Evolutionary conservation across 2,888 invertebrate species (phyloP), one percentile per base, ranked within the genome.

Genomic region (Cephus pulcher): DNA sequence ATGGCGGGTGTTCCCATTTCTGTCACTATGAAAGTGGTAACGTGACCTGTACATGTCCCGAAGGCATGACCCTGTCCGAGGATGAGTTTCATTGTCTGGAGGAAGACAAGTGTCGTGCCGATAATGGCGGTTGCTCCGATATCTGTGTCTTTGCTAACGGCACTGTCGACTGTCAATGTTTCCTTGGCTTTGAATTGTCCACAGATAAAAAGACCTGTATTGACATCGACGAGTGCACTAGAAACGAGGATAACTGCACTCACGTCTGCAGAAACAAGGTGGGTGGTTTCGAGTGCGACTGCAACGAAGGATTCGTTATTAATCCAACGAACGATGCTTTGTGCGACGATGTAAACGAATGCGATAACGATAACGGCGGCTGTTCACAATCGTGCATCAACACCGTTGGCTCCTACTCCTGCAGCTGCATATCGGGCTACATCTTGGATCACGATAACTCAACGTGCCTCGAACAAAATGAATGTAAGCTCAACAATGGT

Each of bases 21-120:
- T 95, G 95, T 85, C 90, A 92, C 74, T 93, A 93, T 77, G 90
- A 92, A 11, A 92, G 92, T n/a, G 93, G 93, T 0, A 91, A 92
- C 33, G 89, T 89, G 15, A 87, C 88, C 74, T 95, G 94, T 81
- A 89, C 91, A 6, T 94, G 94, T 84, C 92, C 92, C 1, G 83
- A 78, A 12, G 92, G 91, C 1, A 88, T 89, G 88, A 76, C 75
- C 9, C 78, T 90, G 0, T 40, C 79, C 12, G 82, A 83, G 0
- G 85, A 88, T 70, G 79, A 82, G 23, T 83, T 83, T 3, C 88
- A 88, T 1, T 94, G 94, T 82, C 84, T 91, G 69, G 92, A 92
- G 84, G 89, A 94, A 4, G 93, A 95, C 85, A 93, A 93, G 34
- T 93, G 92, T 82, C 82, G 88, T 6, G 79, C 85, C 6, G 82